phyloP scores from a whole-genome alignment of 2,797 vertebrate species.

The Crypturellus tataupa region DNA sequence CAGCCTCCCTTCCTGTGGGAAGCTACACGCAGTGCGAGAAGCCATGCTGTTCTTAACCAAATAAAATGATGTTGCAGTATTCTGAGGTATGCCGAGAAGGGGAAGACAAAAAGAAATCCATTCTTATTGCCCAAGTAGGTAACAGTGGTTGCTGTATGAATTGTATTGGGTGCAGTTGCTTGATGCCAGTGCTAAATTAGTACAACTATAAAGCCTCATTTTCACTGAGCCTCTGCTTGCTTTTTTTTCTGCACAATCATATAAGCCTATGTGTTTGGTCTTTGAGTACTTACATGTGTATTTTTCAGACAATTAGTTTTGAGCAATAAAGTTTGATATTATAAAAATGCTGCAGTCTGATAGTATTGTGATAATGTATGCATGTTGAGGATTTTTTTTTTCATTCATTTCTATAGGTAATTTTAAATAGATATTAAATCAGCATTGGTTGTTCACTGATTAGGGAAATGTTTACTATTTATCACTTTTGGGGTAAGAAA shows the following conservation, averaged over 20 bases:
- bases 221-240: slow-evolving; percentile 78
- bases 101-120: neutral
- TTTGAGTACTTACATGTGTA: slow-evolving; percentile 76
- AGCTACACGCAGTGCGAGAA: slow-evolving; percentile 39
- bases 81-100: slow-evolving; percentile 8
- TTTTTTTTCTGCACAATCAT: slow-evolving; percentile 75
- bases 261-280: slow-evolving; percentile 74
- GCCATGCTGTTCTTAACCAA: slow-evolving; percentile 58
- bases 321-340: slow-evolving; percentile 84
- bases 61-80: slow-evolving; percentile 59
- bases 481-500: neutral
- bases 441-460: neutral
- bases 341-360: slow-evolving; percentile 57
- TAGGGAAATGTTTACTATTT: neutral
- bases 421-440: neutral
- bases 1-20: neutral
- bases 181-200: slow-evolving; percentile 75
- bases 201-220: slow-evolving; percentile 75
- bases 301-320: slow-evolving; percentile 79
- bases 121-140: slow-evolving; percentile 49
- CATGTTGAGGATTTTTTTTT: neutral
- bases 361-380: neutral
- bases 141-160: slow-evolving; percentile 52
- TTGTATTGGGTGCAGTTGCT: slow-evolving; percentile 71
- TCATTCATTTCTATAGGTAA: neutral